A percentile compares a stretch with the other conserved stretches of the same genome.
phyloP scores from a whole-genome alignment of 2,888 invertebrate species.

The Serripes groenlandicus region DNA sequence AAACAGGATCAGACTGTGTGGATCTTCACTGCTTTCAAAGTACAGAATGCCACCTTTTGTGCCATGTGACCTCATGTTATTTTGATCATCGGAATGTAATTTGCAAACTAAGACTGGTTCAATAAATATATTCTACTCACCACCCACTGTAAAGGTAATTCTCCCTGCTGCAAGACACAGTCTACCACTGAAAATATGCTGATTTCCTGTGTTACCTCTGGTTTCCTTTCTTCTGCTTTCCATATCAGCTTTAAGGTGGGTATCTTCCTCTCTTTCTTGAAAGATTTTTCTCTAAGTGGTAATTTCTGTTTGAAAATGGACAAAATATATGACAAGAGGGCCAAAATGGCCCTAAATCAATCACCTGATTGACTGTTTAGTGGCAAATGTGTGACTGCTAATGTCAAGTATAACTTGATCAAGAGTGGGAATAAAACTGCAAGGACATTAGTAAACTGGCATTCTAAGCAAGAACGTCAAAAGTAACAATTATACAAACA shows the following conservation, averaged over 20 bases:
- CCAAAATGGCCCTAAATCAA: too few relatives aligned
- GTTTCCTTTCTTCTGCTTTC: conserved; percentile 68
- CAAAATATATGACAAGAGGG: too few relatives aligned
- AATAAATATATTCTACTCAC: conserved; percentile 71
- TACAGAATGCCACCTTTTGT: not conserved
- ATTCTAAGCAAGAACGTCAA: too few relatives aligned
- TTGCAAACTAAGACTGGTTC: not conserved
- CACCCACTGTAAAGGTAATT: conserved; percentile 80
- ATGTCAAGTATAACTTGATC: too few relatives aligned
- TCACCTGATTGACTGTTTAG: too few relatives aligned
- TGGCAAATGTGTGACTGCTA: too few relatives aligned
- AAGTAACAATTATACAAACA: too few relatives aligned
- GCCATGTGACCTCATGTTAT: not conserved
- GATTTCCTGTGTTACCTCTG: conserved; percentile 74
- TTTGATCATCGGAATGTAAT: not conserved
- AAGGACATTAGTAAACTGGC: too few relatives aligned
- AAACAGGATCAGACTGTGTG: not conserved
- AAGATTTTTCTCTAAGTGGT: conserved; percentile 69
- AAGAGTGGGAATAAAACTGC: too few relatives aligned
- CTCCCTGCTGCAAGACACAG: conserved; percentile 75
- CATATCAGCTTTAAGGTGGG: conserved; percentile 78
- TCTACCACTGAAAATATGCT: conserved; percentile 81
- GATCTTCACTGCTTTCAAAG: not conserved
- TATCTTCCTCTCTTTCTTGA: conserved; percentile 71
- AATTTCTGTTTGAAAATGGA: conserved; percentile 72